Evolutionary conservation across 2,113 vertebrate genomes (phyloP), one percentile per base, ranked within the genome.

Genomic region (Glaucomys volans): DNA sequence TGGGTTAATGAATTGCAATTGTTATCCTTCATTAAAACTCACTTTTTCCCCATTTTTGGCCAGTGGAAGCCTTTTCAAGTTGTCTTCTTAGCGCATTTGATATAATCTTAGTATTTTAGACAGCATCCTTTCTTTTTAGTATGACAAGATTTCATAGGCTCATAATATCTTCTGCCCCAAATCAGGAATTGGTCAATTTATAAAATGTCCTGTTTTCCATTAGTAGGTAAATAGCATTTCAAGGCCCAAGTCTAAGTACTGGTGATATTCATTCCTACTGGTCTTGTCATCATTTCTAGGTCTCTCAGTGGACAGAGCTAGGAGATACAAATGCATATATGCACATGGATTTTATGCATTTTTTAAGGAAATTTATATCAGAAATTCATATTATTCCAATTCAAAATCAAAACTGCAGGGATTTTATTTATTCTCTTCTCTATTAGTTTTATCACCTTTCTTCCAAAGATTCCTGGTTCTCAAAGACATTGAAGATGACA

Each of bases 361-460:
- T 32, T 20, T 44, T 69, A n/a, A 76, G 54, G 44, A 37, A 89
- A 72, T 24, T 1, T 75, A 5, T 47, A 37, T 92, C 32, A 62
- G 44, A 91, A 74, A 32, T 77, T 95, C 26, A 69, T 6, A 52
- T 16, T 30, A 13, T 54, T 84, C 2, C 35, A 84, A 11, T 42
- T 84, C 26, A 79, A 52, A 71, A 77, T 62, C 16, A 52, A 62
- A 28, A 76, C 44, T 67, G 1, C 13, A 69, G 2, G 1, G 4
- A 72, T 93, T 77, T 62, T n/a, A 22, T 62, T 75, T 42, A 83
- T 95, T 95, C 3, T 62, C 42, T 67, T 92, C 37, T 62, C 17
- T 62, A 14, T 22, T 88, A 71, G 47, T 62, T 92, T 52, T 47
- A 69, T 89, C 35, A 52, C 6, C 42, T 69, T 77, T 84, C 30